Base-by-base conservation (phyloP, 2,888 invertebrate species). In the Dryadula phaetusa region DNA sequence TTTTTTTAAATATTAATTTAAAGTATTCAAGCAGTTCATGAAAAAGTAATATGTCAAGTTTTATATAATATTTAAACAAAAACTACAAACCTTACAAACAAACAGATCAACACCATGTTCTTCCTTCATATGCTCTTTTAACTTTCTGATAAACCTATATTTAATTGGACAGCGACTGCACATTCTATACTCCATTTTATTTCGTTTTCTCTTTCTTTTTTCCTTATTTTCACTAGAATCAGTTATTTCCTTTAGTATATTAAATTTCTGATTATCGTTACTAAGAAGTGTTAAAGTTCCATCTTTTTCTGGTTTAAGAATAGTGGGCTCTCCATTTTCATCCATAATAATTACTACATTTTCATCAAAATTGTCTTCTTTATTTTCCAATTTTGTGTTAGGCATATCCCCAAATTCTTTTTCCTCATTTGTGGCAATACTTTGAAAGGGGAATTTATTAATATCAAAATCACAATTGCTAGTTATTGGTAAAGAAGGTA, bases 81-180 rank as follows among this genome's bases (percentile, higher is more conserved):
- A 52, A 28, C 10, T 16, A 58, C 52, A 22, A 70, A 92, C 92
- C 84, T 87, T 86, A 76, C 92, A 92, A 62, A 86, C 77, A 74
- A 80, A 87, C 4, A 91, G 74, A 67, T 80, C 78, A 53, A 85
- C 73, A 61, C 82, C 75, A 78, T 92, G 92, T n/a, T 80, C 82
- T 3, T 44, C 62, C 75, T 83, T 86, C 87, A 89, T 88, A 66
- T 92, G 92, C 7, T 83, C 81, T 44, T 85, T 87, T 37, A 92
- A 71, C 75, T 88, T 90, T 0, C 87, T 78, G 20, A 85, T 72
- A 78, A 91, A 91, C 69, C 88, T 84, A 60, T 91, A 92, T 53
- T 82, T 82, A 0, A 87, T 80, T 0, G 90, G 85, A 70, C 92
- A 92, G 18, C 75, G 74, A 16, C 79, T 82, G 64, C 92, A 92